Conservation (phyloP, 2,113 vertebrate species). For the Ochotona curzoniae region DNA sequence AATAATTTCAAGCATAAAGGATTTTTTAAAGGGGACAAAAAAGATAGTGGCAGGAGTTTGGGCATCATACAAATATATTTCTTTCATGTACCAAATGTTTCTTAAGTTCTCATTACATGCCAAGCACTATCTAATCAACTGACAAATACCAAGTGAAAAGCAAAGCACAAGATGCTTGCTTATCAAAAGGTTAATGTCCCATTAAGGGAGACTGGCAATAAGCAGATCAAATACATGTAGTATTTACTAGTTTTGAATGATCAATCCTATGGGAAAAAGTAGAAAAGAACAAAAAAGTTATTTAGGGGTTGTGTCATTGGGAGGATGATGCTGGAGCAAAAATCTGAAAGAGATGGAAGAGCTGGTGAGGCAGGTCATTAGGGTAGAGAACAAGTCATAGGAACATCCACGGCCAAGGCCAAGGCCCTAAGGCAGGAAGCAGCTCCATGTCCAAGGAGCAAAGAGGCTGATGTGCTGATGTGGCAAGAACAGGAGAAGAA, state of each 20-base stretch:
- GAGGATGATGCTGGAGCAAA: not conserved
- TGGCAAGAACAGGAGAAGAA: no score
- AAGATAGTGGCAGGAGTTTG: not conserved
- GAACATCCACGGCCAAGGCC: no score
- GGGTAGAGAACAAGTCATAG: not conserved
- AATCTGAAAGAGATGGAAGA: not conserved
- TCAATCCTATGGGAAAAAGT: not conserved
- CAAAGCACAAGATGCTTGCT: not conserved
- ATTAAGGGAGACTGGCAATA: not conserved
- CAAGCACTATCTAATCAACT: not conserved
- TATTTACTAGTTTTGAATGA: not conserved
- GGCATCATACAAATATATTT: not conserved
- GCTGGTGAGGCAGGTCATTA: not conserved
- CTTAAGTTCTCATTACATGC: no score
- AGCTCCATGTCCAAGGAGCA: no score
- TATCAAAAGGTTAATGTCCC: not conserved
- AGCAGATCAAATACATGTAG: not conserved
- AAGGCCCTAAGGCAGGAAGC: not conserved
- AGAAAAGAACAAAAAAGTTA: not conserved
- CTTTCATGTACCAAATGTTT: not conserved
- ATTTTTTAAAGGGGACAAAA: not conserved
- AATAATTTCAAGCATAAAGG: slow-evolving; percentile 25
- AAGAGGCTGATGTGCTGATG: not conserved
- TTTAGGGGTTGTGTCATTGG: not conserved
- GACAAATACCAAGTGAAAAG: not conserved